phyloP scores from a whole-genome alignment of 2,113 vertebrate genomes.

The Lathamus discolor region DNA sequence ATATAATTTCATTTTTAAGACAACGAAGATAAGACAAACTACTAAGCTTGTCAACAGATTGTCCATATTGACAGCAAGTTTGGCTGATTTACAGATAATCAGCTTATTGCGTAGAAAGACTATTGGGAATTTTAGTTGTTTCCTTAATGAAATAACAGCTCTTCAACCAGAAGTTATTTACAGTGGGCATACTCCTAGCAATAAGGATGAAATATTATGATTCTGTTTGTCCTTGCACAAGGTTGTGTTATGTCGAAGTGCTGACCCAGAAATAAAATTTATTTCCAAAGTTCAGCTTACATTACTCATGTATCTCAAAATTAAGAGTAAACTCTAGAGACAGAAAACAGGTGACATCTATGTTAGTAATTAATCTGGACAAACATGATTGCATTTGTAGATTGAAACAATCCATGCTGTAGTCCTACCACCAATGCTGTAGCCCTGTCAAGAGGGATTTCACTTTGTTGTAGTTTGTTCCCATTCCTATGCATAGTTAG shows the following conservation, averaged over 20 bases:
- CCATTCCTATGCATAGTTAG: not conserved
- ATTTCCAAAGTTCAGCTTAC: not conserved
- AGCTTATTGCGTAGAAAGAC: constrained; percentile 28
- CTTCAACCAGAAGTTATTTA: constrained; percentile 43
- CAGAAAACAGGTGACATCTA: not conserved
- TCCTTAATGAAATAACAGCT: constrained; percentile 52
- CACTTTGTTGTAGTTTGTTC: not conserved
- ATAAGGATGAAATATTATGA: not conserved
- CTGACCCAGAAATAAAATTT: not conserved
- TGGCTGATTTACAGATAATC: constrained; percentile 37
- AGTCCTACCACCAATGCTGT: not conserved
- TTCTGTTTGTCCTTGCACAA: not conserved
- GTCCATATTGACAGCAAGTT: not conserved
- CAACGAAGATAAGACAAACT: constrained; percentile 2
- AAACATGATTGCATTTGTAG: not conserved
- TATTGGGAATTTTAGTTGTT: constrained; percentile 47
- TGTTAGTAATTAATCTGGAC: not conserved
- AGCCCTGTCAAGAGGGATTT: not conserved
- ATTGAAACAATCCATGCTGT: not conserved
- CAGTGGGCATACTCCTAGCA: not conserved
- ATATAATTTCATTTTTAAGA: constrained; percentile 43
- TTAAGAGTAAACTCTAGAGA: not conserved
- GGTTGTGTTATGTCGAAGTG: not conserved
- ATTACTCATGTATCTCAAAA: not conserved
- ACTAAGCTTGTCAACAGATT: constrained; percentile 52